A percentile compares a stretch with the other conserved stretches of the same genome.
Conservation (phyloP, 2,797 vertebrate genomes). For the Amblyraja radiata region DNA sequence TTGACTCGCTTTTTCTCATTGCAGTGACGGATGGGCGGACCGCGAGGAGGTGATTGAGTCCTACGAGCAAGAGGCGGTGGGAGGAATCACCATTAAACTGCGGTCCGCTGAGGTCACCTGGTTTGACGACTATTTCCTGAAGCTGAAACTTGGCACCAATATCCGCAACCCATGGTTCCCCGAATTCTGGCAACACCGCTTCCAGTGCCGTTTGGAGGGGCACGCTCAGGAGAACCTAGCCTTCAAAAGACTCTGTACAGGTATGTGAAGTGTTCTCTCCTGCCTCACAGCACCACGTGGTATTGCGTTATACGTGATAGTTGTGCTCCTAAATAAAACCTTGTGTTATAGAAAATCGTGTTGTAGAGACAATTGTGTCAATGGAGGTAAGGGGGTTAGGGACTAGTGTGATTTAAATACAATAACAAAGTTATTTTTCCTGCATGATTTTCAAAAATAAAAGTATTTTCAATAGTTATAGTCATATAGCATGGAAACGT, state of each 20-base stretch:
- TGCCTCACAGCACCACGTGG: neutral
- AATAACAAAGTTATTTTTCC: no score
- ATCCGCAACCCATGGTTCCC: conserved; percentile 92
- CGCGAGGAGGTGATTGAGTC: conserved; percentile 96
- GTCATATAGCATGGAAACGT: no score
- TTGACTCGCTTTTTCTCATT: conserved; percentile 45
- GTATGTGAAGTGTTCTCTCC: conserved; percentile 54
- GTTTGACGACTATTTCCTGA: conserved; percentile 91
- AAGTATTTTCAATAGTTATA: no score
- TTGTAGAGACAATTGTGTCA: no score
- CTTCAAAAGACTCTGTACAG: conserved; percentile 86
- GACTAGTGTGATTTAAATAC: no score
- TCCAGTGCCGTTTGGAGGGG: conserved; percentile 88
- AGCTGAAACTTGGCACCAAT: conserved; percentile 81
- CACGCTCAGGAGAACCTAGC: conserved; percentile 82
- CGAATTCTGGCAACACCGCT: conserved; percentile 97
- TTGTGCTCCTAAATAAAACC: no score
- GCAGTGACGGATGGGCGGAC: conserved; percentile 95
- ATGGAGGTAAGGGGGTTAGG: no score
- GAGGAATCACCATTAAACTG: conserved; percentile 96
- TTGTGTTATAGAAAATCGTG: no score
- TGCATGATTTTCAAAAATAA: no score
- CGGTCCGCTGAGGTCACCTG: conserved; percentile 84
- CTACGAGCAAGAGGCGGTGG: conserved; percentile 87
- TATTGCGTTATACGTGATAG: no score